Conservation (phyloP, 2,888 invertebrate genomes). For the Tuberolachnus salignus region DNA sequence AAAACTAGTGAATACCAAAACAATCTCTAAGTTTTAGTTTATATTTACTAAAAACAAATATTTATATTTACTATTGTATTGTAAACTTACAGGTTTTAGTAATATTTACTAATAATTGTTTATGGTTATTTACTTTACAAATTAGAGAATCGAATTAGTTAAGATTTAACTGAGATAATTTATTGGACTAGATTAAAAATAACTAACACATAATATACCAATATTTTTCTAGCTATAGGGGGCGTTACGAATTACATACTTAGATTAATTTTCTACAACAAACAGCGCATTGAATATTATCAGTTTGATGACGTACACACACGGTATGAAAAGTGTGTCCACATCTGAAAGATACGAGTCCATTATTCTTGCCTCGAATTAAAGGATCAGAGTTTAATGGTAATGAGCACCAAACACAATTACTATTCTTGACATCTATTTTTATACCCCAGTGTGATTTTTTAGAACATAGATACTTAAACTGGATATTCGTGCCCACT, state of each 20-base stretch:
- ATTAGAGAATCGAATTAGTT: too few relatives aligned
- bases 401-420: conserved; percentile 65
- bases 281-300: conserved; percentile 38
- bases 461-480: conserved; percentile 31
- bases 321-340: conserved; percentile 68
- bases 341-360: conserved; percentile 70
- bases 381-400: conserved; percentile 68
- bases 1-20: too few relatives aligned
- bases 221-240: background rate
- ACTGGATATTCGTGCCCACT: background rate
- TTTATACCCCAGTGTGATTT: conserved; percentile 67
- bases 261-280: conserved; percentile 31
- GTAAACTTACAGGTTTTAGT: too few relatives aligned
- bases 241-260: background rate
- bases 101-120: too few relatives aligned
- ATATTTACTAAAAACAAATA: too few relatives aligned
- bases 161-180: too few relatives aligned
- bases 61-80: too few relatives aligned
- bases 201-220: background rate
- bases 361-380: conserved; percentile 66
- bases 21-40: too few relatives aligned
- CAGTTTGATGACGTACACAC: conserved; percentile 56
- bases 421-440: conserved; percentile 60
- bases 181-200: background rate
- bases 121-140: too few relatives aligned